These are phyloP conservation scores for Pandemis heparana DNA, from an alignment of 2,888 invertebrate genomes.

Conservation along the genomic window DNA sequence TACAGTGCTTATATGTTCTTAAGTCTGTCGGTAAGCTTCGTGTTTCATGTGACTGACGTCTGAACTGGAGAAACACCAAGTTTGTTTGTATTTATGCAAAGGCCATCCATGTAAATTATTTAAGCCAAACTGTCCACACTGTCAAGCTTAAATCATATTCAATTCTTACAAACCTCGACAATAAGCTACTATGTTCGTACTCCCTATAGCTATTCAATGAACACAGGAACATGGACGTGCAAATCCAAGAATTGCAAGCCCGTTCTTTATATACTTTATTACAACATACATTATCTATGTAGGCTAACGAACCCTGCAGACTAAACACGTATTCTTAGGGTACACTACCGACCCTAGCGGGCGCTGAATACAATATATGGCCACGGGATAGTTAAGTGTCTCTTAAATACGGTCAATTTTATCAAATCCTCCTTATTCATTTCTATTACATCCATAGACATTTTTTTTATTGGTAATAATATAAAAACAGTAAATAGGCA, in stretches of 20 bases:
- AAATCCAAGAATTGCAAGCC: conserved; percentile 70
- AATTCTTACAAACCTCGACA: conserved; percentile 47
- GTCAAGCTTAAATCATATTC: not conserved
- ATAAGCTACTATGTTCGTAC: conserved; percentile 48
- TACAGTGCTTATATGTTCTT: no score
- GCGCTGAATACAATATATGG: conserved; percentile 31
- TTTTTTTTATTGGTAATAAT: not conserved
- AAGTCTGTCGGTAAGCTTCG: no score
- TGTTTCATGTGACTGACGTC: no score
- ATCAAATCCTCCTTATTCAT: not conserved
- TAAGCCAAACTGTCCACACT: not conserved
- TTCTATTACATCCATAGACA: not conserved
- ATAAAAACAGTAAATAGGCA: not conserved
- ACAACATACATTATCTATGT: conserved; percentile 37
- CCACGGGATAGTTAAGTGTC: conserved; percentile 33
- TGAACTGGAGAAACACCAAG: no score
- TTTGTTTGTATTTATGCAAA: not conserved
- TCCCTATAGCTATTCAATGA: conserved; percentile 71
- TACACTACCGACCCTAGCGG: conserved; percentile 22
- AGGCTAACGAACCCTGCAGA: conserved; percentile 32
- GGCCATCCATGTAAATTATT: not conserved
- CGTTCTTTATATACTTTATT: conserved; percentile 44
- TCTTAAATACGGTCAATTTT: conserved; percentile 32
- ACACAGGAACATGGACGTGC: conserved; percentile 75
- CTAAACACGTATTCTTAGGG: conserved; percentile 19